Conservation (phyloP, 2,797 vertebrate species). For the Peromyscus nudipes region DNA sequence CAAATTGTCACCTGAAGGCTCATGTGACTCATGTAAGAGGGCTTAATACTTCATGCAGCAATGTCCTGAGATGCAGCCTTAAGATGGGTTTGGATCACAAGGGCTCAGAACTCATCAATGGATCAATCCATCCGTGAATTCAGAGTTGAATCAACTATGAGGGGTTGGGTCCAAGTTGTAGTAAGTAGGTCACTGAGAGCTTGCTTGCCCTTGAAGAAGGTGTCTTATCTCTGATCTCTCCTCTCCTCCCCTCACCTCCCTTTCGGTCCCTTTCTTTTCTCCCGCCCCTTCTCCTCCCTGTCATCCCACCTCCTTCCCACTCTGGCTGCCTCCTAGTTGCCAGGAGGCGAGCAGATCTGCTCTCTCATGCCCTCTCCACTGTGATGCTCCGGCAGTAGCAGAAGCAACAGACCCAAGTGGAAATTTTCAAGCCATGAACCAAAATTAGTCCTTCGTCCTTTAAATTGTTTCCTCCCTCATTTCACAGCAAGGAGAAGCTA, state of each 20-base stretch:
- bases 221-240: background rate
- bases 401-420: background rate
- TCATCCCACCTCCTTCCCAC: background rate
- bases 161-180: background rate
- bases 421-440: background rate
- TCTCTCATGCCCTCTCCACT: too few species aligned
- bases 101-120: background rate
- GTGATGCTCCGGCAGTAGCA: background rate
- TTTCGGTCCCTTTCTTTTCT: background rate
- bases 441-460: background rate
- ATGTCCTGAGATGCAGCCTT: background rate
- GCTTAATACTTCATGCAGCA: background rate
- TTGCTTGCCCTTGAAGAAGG: background rate
- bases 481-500: background rate
- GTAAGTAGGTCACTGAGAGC: background rate
- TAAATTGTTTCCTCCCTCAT: background rate
- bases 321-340: background rate
- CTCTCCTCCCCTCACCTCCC: background rate
- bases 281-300: fast-evolving
- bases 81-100: background rate
- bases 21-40: background rate
- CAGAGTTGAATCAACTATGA: background rate
- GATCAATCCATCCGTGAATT: background rate
- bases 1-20: background rate
- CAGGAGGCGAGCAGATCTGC: too few species aligned